Conservation (phyloP, 2,797 vertebrate genomes). For the Nyctalus aviator region DNA sequence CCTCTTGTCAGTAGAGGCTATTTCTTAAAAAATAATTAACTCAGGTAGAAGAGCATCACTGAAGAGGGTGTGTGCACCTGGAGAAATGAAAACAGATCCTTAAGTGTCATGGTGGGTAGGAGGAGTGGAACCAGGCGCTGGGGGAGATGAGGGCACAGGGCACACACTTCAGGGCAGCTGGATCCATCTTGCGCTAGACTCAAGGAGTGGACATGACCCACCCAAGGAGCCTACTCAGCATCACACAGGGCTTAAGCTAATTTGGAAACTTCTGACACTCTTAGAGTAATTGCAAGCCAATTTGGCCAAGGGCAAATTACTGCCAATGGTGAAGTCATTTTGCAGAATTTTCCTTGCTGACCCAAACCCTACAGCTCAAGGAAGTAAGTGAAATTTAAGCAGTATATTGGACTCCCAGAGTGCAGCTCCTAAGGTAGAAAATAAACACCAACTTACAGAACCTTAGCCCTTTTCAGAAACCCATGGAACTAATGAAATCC, state of each 20-base stretch:
- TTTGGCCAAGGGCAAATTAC: constrained; percentile 63
- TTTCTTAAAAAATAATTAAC: neutral
- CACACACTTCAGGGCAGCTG: neutral
- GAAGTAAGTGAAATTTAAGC: constrained; percentile 79
- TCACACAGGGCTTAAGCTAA: constrained; percentile 58
- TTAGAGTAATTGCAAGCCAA: constrained; percentile 59
- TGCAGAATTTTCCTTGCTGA: constrained; percentile 68
- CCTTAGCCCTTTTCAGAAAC: constrained; percentile 62
- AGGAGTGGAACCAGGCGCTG: neutral
- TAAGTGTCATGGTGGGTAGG: neutral
- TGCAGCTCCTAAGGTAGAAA: constrained; percentile 64
- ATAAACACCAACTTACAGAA: constrained; percentile 61
- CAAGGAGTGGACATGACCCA: neutral
- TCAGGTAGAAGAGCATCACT: neutral
- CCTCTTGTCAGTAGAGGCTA: neutral
- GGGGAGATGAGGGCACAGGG: constrained; percentile 16
- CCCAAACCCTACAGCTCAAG: constrained; percentile 67
- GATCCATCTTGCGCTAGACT: neutral
- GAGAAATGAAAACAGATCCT: neutral
- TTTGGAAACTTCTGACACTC: constrained; percentile 76
- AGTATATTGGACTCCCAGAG: constrained; percentile 63
- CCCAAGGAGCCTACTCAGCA: constrained; percentile 58
- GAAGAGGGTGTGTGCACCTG: neutral
- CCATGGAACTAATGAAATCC: constrained; percentile 65
- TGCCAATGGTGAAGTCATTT: constrained; percentile 79